A percentile compares a stretch with the other conserved stretches of the same genome.
These are phyloP conservation scores for Mus pahari DNA, from an alignment of 2,113 vertebrate genomes.

Conservation along the genomic window DNA sequence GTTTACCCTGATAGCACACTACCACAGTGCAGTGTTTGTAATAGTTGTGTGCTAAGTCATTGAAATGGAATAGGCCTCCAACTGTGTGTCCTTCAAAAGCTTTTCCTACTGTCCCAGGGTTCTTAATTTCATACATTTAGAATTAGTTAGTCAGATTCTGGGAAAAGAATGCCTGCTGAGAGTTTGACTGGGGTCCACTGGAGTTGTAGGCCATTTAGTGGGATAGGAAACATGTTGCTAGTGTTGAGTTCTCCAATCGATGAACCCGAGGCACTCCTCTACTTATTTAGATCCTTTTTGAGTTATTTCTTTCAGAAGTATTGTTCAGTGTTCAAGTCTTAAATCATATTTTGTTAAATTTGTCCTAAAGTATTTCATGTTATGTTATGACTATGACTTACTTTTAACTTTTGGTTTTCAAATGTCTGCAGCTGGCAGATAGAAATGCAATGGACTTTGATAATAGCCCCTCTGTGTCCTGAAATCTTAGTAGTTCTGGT, in stretches of 20 bases:
- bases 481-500: neutral
- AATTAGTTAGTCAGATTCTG: conserved; percentile 18
- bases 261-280: neutral
- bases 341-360: conserved; percentile 52
- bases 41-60: neutral
- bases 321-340: neutral
- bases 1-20: neutral
- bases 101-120: neutral
- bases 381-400: neutral
- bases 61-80: neutral
- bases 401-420: conserved; percentile 60
- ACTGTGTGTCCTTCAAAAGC: neutral
- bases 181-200: conserved; percentile 39
- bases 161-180: neutral
- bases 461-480: neutral
- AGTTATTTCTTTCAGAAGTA: conserved; percentile 21
- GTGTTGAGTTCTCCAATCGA: neutral
- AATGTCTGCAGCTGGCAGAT: neutral
- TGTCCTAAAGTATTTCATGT: conserved; percentile 19
- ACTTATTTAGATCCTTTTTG: conserved; percentile 39
- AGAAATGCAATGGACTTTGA: conserved; percentile 32
- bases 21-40: neutral
- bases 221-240: neutral
- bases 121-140: conserved; percentile 6
- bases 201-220: neutral